These are phyloP conservation scores for Aphidius gifuensis DNA, from an alignment of 1,140 invertebrate species.

Conservation along the genomic window DNA sequence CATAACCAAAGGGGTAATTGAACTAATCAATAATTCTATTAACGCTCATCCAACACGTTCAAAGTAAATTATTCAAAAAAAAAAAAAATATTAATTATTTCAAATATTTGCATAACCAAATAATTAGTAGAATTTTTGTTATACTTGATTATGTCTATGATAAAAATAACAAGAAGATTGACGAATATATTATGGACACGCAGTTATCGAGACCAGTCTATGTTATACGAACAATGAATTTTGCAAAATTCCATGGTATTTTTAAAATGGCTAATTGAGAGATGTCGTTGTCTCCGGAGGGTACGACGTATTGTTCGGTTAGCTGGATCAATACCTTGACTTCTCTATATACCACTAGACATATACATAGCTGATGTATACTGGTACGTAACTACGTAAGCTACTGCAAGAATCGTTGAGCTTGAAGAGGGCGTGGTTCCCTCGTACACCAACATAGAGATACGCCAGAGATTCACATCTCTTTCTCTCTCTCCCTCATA, in stretches of 20 bases:
- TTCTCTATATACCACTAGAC: slow-evolving; percentile 15
- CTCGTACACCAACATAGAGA: slow-evolving; percentile 43
- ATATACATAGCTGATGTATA: background rate
- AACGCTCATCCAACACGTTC: slow-evolving; percentile 28
- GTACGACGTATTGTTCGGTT: slow-evolving; percentile 45
- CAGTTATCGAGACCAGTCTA: no score
- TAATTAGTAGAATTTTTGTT: no score
- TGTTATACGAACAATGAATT: no score
- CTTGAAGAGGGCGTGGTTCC: slow-evolving; percentile 53
- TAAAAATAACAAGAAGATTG: no score
- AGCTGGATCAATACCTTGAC: slow-evolving; percentile 51
- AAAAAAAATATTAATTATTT: no score
- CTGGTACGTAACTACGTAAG: slow-evolving; percentile 51
- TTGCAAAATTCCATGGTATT: no score
- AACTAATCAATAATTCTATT: slow-evolving; percentile 37
- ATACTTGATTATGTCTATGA: no score
- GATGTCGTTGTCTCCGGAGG: slow-evolving; percentile 51
- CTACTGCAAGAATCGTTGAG: slow-evolving; percentile 40
- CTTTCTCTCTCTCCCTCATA: slow-evolving; percentile 28
- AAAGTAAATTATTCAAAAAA: slow-evolving; percentile 15
- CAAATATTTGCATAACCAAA: no score
- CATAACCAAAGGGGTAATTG: slow-evolving; percentile 22
- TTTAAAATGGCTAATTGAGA: slow-evolving; percentile 41
- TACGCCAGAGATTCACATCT: slow-evolving; percentile 42
- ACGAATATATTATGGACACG: no score